Percentiles rank a stretch among this genome's conserved stretches.
These are phyloP conservation scores for Leptoteleia sp. DNA, from an alignment of 1,140 invertebrate species.

Conservation along the genomic window DNA sequence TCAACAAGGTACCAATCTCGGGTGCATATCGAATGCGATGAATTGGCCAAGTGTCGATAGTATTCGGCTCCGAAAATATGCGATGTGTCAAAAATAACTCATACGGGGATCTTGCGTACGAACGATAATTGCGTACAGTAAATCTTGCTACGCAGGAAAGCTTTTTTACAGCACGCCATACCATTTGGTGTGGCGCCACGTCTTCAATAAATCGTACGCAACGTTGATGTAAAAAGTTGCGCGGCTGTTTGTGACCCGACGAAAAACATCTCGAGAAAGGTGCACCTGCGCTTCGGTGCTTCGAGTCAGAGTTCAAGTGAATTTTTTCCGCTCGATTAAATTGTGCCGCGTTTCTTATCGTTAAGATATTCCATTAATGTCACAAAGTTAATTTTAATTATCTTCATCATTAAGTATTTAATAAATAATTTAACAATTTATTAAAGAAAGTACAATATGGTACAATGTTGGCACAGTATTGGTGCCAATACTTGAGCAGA, in stretches of 20 bases:
- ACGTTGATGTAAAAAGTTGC: slow-evolving; percentile 52
- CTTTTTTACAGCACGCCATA: slow-evolving; percentile 45
- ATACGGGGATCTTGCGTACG: slow-evolving; percentile 24
- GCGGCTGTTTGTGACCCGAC: slow-evolving; percentile 37
- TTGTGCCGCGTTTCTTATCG: no score
- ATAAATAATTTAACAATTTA: no score
- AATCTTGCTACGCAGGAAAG: slow-evolving; percentile 45
- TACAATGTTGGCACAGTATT: no score
- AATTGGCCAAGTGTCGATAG: slow-evolving; percentile 36
- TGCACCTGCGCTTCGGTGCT: slow-evolving; percentile 38
- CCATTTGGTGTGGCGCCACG: slow-evolving; percentile 53
- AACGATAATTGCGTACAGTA: slow-evolving; percentile 48
- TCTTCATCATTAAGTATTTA: no score
- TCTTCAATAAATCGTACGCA: slow-evolving; percentile 58
- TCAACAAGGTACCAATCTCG: slow-evolving; percentile 32
- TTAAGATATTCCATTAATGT: no score
- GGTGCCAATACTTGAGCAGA: no score
- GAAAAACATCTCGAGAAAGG: slow-evolving; percentile 36
- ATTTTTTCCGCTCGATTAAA: no score
- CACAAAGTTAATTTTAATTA: no score
- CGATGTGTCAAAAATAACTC: slow-evolving; percentile 56
- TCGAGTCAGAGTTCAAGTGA: slow-evolving; percentile 40
- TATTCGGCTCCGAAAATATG: slow-evolving; percentile 28
- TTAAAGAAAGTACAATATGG: no score
- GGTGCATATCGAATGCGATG: slow-evolving; percentile 11